Conservation (phyloP, 2,113 vertebrate species). For the Chaenocephalus aceratus region DNA sequence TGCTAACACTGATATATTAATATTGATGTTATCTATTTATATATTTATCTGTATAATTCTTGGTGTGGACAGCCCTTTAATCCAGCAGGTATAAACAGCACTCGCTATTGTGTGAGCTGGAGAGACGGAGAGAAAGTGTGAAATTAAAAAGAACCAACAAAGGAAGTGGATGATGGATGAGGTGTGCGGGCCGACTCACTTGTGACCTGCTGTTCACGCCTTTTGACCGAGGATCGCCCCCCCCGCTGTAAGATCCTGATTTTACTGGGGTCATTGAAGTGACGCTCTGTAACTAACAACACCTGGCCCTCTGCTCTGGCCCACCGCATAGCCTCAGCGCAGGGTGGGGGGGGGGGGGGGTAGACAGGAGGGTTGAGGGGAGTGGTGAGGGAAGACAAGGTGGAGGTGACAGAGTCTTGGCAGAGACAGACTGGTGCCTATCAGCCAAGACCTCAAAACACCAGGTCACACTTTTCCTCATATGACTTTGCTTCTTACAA, state of each 20-base stretch:
- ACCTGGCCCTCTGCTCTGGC: constrained; percentile 59
- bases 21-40: too few relatives aligned
- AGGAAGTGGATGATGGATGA: constrained; percentile 70
- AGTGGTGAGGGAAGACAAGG: neutral
- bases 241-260: constrained; percentile 61
- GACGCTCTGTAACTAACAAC: constrained; percentile 65
- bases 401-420: constrained; percentile 10
- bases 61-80: neutral
- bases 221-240: constrained; percentile 46
- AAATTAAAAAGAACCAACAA: neutral
- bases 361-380: neutral
- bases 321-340: neutral
- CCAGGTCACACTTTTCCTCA: neutral
- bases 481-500: too few relatives aligned
- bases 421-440: constrained; percentile 20
- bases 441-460: neutral
- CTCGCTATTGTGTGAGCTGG: neutral
- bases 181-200: constrained; percentile 57
- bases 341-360: neutral
- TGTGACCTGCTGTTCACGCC: constrained; percentile 71
- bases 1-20: too few relatives aligned
- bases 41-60: too few relatives aligned
- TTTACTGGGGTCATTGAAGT: constrained; percentile 60
- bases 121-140: neutral
- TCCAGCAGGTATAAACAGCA: neutral